Conservation (phyloP, 2,113 vertebrate species). For the Neoarius graeffei region DNA sequence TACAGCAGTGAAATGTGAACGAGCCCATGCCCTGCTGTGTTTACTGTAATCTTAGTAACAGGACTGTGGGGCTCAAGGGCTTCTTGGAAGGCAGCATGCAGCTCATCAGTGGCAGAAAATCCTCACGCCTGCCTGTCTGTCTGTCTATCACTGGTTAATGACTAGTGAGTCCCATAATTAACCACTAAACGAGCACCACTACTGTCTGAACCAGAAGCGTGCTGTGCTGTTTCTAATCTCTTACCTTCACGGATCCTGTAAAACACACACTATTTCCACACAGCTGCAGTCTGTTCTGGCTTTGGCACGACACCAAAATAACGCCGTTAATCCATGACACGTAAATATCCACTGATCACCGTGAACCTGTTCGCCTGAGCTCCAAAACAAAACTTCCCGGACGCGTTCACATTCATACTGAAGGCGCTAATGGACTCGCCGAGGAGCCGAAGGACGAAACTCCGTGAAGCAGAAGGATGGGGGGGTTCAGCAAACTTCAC, state of each 20-base stretch:
- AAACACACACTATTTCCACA: not conserved
- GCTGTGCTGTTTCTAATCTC: not conserved
- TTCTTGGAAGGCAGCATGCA: not conserved
- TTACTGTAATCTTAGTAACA: not conserved
- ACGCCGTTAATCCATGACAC: not conserved
- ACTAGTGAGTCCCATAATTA: not conserved
- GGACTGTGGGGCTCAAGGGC: not conserved
- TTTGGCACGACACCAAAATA: not conserved
- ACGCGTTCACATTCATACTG: conserved; percentile 36
- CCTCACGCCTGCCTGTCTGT: too few species aligned
- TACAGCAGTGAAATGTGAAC: too few species aligned
- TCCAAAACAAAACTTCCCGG: not conserved
- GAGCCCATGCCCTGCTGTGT: not conserved
- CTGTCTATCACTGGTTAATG: not conserved
- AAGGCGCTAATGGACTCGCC: conserved; percentile 47
- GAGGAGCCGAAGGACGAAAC: conserved; percentile 29
- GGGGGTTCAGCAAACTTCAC: not conserved
- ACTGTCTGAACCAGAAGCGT: not conserved
- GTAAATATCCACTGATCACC: not conserved
- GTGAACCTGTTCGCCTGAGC: not conserved
- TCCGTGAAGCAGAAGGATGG: not conserved
- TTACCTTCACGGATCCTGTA: conserved; percentile 18
- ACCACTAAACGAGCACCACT: too few species aligned
- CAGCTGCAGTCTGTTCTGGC: not conserved
- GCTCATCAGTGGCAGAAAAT: not conserved